phyloP scores from a whole-genome alignment of 1,140 invertebrate genomes.

The Varroa destructor region DNA sequence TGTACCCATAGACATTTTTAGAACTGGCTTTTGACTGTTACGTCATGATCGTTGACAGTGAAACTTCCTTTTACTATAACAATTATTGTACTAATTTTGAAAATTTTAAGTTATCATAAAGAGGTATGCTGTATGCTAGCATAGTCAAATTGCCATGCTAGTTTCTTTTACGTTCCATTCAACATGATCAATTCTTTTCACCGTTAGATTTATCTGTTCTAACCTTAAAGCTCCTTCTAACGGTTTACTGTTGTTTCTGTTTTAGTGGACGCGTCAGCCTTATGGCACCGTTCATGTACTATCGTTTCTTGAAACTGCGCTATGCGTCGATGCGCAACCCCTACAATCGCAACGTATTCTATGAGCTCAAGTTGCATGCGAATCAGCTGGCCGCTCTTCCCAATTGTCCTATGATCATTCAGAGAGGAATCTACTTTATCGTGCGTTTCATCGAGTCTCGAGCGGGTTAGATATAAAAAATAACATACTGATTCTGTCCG shows the following conservation, averaged over 20 bases:
- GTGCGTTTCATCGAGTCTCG: not conserved
- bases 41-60: too few relatives aligned
- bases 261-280: slow-evolving; percentile 11
- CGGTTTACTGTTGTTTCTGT: not conserved
- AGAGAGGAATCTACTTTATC: not conserved
- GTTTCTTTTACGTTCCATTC: too few relatives aligned
- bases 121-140: too few relatives aligned
- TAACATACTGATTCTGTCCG: too few relatives aligned
- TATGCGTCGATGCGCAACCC: slow-evolving; percentile 85
- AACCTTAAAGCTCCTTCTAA: not conserved
- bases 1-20: too few relatives aligned
- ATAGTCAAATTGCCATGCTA: too few relatives aligned
- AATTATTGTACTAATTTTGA: too few relatives aligned
- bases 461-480: not conserved
- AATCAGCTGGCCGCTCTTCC: not conserved
- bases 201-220: not conserved
- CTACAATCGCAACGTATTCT: slow-evolving; percentile 52
- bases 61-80: too few relatives aligned
- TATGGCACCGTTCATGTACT: slow-evolving; percentile 80
- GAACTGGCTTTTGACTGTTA: too few relatives aligned
- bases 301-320: slow-evolving; percentile 75
- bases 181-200: too few relatives aligned
- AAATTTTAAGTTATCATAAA: too few relatives aligned
- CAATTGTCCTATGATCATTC: not conserved
- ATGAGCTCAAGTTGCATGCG: not conserved